Conservation (phyloP, 1,140 invertebrate genomes). For the Wasmannia auropunctata region DNA sequence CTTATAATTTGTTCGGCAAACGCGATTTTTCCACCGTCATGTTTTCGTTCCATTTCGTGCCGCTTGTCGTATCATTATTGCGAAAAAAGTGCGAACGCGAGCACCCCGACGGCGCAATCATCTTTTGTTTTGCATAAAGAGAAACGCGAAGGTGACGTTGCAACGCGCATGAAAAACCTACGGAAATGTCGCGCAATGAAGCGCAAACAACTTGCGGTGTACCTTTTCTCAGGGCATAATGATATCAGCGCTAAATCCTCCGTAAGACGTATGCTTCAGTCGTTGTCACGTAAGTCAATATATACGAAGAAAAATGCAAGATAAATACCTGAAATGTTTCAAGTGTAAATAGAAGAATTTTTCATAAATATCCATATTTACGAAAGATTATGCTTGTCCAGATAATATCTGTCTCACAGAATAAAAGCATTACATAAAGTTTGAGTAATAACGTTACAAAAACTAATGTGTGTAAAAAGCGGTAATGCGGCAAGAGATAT, state of each 20-base stretch:
- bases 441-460: not conserved
- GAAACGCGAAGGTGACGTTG: not conserved
- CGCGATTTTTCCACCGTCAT: constrained; percentile 25
- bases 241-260: not conserved
- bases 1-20: constrained; percentile 50
- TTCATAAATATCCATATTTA: not conserved
- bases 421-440: not conserved
- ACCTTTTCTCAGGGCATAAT: not conserved
- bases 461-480: not conserved
- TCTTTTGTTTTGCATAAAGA: constrained; percentile 33
- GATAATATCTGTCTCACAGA: not conserved
- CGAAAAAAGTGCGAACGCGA: constrained; percentile 11
- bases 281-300: not conserved
- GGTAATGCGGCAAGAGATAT: not conserved
- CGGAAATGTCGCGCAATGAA: not conserved
- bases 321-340: not conserved
- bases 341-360: not conserved
- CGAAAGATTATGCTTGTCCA: not conserved
- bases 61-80: constrained; percentile 14
- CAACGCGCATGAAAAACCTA: constrained; percentile 11
- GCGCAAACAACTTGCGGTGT: not conserved
- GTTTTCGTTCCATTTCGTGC: constrained; percentile 62
- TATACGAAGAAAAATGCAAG: not conserved
- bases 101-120: not conserved
- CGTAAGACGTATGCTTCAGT: not conserved